These are phyloP conservation scores for Zenarchopterus dispar DNA, from an alignment of 2,797 vertebrate species.

Conservation along the genomic window DNA sequence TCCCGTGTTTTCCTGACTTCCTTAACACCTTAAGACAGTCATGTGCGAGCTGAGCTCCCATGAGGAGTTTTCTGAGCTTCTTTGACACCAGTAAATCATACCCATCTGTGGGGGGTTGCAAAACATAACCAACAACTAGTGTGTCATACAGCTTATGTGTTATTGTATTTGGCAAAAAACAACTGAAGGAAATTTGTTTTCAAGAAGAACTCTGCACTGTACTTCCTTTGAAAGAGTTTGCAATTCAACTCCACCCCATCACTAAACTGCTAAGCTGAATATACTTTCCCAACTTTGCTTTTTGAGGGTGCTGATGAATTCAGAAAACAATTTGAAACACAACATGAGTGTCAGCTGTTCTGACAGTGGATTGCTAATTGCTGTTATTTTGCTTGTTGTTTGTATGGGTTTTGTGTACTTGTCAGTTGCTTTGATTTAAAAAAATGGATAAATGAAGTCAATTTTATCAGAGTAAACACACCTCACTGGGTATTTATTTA, in stretches of 20 bases:
- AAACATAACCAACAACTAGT: not conserved
- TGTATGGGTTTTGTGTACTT: not conserved
- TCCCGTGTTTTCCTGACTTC: not conserved
- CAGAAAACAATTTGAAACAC: no score
- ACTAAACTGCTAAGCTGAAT: not conserved
- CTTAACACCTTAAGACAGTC: not conserved
- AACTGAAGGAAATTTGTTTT: not conserved
- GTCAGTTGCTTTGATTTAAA: not conserved
- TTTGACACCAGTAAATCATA: not conserved
- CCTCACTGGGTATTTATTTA: no score
- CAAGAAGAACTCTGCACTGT: no score
- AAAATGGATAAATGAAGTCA: no score
- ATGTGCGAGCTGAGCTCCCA: slow-evolving; percentile 6
- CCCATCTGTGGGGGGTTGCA: not conserved
- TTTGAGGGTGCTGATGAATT: no score
- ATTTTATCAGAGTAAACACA: no score
- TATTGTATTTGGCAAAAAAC: not conserved
- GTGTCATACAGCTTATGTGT: not conserved
- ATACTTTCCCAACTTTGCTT: not conserved
- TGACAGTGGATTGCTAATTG: no score
- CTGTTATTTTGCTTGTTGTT: no score
- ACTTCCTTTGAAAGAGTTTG: not conserved
- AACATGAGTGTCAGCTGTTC: no score
- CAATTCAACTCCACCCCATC: not conserved
- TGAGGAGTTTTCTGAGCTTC: not conserved